phyloP scores from a whole-genome alignment of 2,888 invertebrate species.

The Schizaphis graminum region DNA sequence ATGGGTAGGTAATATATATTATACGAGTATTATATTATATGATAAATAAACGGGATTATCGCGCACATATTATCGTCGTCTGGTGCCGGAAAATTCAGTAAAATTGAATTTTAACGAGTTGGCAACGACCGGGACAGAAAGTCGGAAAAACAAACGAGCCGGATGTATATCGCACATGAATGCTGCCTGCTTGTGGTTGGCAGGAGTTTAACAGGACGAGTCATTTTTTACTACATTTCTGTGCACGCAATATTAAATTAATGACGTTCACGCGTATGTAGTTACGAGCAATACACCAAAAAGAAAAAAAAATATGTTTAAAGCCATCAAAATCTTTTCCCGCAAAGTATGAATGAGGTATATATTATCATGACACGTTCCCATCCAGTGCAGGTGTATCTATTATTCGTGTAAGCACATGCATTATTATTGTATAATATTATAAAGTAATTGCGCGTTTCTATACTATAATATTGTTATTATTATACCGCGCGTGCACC shows the following conservation, averaged over 20 bases:
- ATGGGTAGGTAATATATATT: too few species aligned
- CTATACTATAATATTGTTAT: not conserved
- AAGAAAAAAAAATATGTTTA: not conserved
- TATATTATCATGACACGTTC: not conserved
- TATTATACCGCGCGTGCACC: not conserved
- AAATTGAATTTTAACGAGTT: slow-evolving; percentile 17
- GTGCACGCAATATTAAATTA: not conserved
- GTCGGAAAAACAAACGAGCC: not conserved
- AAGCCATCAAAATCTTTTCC: not conserved
- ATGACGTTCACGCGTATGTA: not conserved
- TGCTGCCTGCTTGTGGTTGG: not conserved
- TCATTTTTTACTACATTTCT: not conserved
- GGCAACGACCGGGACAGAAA: not conserved
- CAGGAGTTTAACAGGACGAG: not conserved
- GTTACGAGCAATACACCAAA: not conserved
- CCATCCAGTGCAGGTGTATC: not conserved
- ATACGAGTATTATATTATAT: not conserved
- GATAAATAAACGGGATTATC: not conserved
- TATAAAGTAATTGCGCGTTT: not conserved
- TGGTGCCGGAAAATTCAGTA: not conserved
- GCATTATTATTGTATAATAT: not conserved
- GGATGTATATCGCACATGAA: not conserved
- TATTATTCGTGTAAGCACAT: not conserved
- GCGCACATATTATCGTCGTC: not conserved
- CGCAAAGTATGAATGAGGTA: not conserved